Base-by-base conservation (phyloP, 1,140 invertebrate species). In the Drosophila miranda region DNA sequence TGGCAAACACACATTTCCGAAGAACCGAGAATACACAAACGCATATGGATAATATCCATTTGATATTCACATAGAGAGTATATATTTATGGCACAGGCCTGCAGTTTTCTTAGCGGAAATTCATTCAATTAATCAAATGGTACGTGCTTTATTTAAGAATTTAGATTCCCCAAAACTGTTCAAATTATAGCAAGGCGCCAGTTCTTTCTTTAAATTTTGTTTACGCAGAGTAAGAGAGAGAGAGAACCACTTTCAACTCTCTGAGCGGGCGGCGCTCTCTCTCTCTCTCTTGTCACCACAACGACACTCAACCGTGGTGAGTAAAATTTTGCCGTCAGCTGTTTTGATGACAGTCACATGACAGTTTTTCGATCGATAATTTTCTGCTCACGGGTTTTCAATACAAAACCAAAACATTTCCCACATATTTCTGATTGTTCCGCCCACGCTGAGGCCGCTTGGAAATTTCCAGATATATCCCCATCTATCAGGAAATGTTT, bases 331-430 rank as follows among this genome's bases (percentile, higher is more conserved):
- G 19, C 19, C 50, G 82, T 87, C 82, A 87, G 82, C 82, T 87
- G 82, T 87, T 84, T 51, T 52, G 43, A 38, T 87, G 83, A 88
- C 83, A 82, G 82, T 87, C 82, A 87, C 83, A 88, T 87, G 82
- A 87, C 83, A 79, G 83, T 48, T 71, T 77, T 87, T 78, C 78
- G 83, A 87, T 87, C 82, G 75, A 87, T 87, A 87, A 83, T 87
- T 86, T 87, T 86, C 63, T 66, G 75, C 80, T 82, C 82, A 86
- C 82, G 83, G 67, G 83, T 67, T 86, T 76, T 78, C 44, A 61
- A 56, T 67, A 46, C 57, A 60, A 72, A 87, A 81, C 61, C 34
- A 59, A 57, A 49, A 42, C 19, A 60, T 73, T 71, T 75, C 56
- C 28, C 60, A 67, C 78, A 78, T 61, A 86, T 87, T 87, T 82